Evolutionary conservation across 2,797 vertebrate genomes (phyloP).

Genomic region (Eulemur rubriventer): DNA sequence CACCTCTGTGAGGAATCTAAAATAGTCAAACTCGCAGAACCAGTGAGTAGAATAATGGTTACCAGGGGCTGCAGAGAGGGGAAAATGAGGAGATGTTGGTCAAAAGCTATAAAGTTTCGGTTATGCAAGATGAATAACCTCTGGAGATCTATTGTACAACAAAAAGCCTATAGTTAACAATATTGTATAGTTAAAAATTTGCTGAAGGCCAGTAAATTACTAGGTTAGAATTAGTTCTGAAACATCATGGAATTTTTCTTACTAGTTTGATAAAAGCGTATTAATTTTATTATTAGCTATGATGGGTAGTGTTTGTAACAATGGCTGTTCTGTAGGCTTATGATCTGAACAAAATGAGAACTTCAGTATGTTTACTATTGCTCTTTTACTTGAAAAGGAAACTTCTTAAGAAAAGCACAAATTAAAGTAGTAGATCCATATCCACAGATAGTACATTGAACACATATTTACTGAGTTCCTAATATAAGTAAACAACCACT

Average conservation of each 20-base stretch:
- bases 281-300: slow-evolving; percentile 16
- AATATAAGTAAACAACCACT: slow-evolving; percentile 23
- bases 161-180: neutral
- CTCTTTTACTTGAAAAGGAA: slow-evolving; percentile 50
- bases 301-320: neutral
- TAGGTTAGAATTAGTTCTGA: slow-evolving; percentile 2
- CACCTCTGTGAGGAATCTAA: neutral
- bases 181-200: neutral
- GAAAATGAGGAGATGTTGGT: neutral
- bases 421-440: slow-evolving; percentile 18
- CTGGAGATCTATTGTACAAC: neutral
- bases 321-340: slow-evolving; percentile 19
- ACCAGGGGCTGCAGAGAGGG: neutral
- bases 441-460: neutral
- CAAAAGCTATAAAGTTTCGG: neutral
- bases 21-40: neutral
- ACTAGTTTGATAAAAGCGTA: neutral
- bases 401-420: slow-evolving; percentile 55
- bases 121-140: no score
- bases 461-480: slow-evolving; percentile 40
- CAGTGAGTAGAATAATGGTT: neutral
- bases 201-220: neutral
- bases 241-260: slow-evolving; percentile 5
- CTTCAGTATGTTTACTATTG: slow-evolving; percentile 54
- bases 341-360: slow-evolving; percentile 37